Evolutionary conservation across 2,888 invertebrate species (phyloP).

Genomic region (Leptinotarsa juncta): DNA sequence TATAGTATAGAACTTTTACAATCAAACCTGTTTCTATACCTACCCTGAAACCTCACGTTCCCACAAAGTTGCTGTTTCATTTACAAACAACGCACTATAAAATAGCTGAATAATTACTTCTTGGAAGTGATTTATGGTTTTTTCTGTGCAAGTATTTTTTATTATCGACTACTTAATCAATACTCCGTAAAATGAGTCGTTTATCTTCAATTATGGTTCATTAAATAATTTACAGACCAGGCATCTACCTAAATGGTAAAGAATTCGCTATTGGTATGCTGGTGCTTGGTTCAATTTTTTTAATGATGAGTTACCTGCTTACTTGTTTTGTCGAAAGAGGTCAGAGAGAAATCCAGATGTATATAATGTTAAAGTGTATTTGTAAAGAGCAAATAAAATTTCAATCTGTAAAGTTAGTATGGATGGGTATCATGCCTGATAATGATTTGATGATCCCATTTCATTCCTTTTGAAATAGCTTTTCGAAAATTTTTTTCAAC

Average conservation of each 20-base stretch:
- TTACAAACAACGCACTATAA: not conserved
- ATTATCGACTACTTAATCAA: slow-evolving; percentile 5
- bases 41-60: no score
- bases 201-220: slow-evolving; percentile 11
- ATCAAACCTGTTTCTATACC: no score
- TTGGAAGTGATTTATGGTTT: not conserved
- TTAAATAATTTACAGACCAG: slow-evolving; percentile 1
- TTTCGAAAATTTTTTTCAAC: no score
- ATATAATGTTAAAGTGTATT: not conserved
- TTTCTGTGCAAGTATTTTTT: not conserved
- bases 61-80: no score
- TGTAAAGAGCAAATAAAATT: not conserved
- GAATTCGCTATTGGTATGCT: not conserved
- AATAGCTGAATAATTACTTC: not conserved
- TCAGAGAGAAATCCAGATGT: not conserved
- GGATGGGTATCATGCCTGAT: no score
- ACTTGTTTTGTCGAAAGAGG: slow-evolving; percentile 6
- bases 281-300: not conserved
- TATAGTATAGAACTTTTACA: no score
- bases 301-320: slow-evolving; percentile 4
- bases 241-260: not conserved
- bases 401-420: no score
- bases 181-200: slow-evolving; percentile 4
- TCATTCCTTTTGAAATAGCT: not conserved
- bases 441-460: not conserved